Base-by-base conservation (phyloP, 2,888 invertebrate genomes). In the Sminthurides aquaticus region DNA sequence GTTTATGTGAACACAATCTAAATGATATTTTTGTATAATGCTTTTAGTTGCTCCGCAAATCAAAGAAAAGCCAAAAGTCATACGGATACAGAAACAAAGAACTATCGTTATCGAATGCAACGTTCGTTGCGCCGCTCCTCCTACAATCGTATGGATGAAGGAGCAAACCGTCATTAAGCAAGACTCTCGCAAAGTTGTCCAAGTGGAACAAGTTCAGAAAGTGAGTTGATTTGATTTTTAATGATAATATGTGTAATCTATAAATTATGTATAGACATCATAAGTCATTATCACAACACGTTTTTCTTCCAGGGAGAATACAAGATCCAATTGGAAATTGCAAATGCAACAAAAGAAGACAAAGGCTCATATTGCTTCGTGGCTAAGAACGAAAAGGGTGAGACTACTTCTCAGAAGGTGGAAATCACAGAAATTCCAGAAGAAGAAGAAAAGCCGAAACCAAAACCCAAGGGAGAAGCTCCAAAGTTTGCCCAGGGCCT, bases 261-360 rank as follows among this genome's bases (percentile, higher is more conserved):
- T n/a, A n/a, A n/a, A n/a, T n/a, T n/a, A n/a, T n/a, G n/a, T n/a
- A n/a, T n/a, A n/a, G n/a, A n/a, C n/a, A n/a, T n/a, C n/a, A n/a
- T n/a, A n/a, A n/a, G n/a, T n/a, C n/a, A n/a, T n/a, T n/a, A n/a
- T n/a, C n/a, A n/a, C n/a, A n/a, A n/a, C n/a, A n/a, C n/a, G n/a
- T n/a, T n/a, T n/a, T n/a, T n/a, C n/a, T n/a, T n/a, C n/a, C 75
- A 91, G 84, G 93, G 93, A 66, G 93, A 94, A 82, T 95, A 91
- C 76, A 84, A 89, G 67, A 87, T 93, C 22, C 90, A 91, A 82
- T 82, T 95, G 76, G 93, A 94, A 82, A 93, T 95, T 74, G 87
- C 88, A 71, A 88, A 90, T 76, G 86, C 91, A 28, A 85, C 87
- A 69, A 85, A 87, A 77, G 81, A 81, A 24, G 94, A 95, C 79